A percentile compares a stretch with the other conserved stretches of the same genome.
Evolutionary conservation across 2,888 invertebrate genomes (phyloP).

Genomic region (Apocheima hispidaria): DNA sequence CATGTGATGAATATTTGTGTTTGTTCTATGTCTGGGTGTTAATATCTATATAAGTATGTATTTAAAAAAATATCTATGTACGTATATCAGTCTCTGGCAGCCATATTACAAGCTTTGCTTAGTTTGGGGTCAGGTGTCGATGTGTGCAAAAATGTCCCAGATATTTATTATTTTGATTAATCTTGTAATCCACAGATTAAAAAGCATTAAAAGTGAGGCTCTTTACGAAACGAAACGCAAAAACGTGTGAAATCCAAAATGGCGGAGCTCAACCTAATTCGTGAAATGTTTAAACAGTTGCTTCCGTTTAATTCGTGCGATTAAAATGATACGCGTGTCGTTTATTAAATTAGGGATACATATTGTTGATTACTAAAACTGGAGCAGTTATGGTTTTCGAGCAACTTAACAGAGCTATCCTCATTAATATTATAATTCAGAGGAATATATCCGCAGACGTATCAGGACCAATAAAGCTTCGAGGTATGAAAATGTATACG

Average conservation of each 20-base stretch:
- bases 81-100: too few species aligned
- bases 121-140: background rate
- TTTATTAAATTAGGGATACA: conserved; percentile 2
- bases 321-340: conserved; percentile 7
- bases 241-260: conserved; percentile 24
- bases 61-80: too few species aligned
- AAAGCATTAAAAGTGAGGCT: background rate
- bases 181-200: conserved; percentile 14
- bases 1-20: too few species aligned
- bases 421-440: background rate
- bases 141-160: background rate
- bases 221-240: conserved; percentile 6
- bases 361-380: conserved; percentile 1
- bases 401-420: background rate
- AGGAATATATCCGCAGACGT: too few species aligned
- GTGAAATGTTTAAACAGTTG: conserved; percentile 25
- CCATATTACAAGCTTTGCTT: too few species aligned
- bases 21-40: too few species aligned
- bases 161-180: background rate
- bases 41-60: too few species aligned
- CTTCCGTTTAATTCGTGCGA: conserved; percentile 14
- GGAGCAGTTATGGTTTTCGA: background rate
- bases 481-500: too few species aligned
- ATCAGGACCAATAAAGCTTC: too few species aligned
- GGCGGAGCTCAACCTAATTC: conserved; percentile 29